Conservation (phyloP, 92 coral and sea anemone genomes). For the Phenganax subtilis region DNA sequence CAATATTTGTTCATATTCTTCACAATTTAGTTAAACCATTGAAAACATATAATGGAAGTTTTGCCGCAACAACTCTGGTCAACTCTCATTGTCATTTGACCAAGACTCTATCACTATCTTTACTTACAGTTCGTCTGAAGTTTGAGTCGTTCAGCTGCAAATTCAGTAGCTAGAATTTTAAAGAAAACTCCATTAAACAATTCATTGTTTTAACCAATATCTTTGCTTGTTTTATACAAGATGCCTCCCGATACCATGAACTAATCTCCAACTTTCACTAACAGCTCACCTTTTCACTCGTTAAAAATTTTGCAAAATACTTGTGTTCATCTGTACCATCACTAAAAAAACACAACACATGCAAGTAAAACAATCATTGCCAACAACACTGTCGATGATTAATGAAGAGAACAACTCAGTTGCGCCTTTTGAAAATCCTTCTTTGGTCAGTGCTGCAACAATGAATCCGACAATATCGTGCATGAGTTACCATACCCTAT, state of each 20-base stretch:
- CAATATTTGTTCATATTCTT: too few species aligned
- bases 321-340: conserved; percentile 47
- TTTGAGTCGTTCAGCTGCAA: conserved; percentile 90
- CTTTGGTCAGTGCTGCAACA: too few species aligned
- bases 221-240: neutral
- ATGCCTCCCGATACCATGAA: too few species aligned
- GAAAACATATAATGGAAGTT: too few species aligned
- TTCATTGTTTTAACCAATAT: neutral
- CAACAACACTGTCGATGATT: neutral
- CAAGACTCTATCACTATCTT: neutral
- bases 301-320: conserved; percentile 89
- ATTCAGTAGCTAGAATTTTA: conserved; percentile 67
- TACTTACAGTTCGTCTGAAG: conserved; percentile 90
- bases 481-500: too few species aligned
- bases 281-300: conserved; percentile 75
- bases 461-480: too few species aligned
- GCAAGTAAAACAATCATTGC: neutral
- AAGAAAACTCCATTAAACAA: neutral
- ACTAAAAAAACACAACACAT: neutral
- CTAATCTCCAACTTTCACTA: too few species aligned
- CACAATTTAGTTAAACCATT: too few species aligned
- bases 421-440: too few species aligned
- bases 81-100: too few species aligned
- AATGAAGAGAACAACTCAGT: too few species aligned
- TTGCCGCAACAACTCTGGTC: too few species aligned